Evolutionary conservation across 2,888 invertebrate species (phyloP).

Genomic region (Drosophila eohydei): DNA sequence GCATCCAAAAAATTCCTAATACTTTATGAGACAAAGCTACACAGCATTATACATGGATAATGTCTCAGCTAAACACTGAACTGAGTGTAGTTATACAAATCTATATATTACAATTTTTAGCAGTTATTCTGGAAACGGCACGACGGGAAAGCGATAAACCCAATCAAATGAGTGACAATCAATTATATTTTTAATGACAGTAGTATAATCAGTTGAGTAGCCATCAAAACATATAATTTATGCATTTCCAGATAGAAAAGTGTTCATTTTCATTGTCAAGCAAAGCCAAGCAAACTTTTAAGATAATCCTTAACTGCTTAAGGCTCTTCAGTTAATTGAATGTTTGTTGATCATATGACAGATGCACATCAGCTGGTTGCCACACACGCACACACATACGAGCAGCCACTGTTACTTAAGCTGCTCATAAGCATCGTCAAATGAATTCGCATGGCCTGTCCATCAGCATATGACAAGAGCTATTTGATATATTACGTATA

Average conservation of each 20-base stretch:
- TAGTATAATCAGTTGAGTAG: neutral
- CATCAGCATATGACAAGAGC: slow-evolving; percentile 33
- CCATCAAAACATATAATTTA: neutral
- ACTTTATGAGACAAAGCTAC: no score
- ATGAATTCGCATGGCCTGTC: slow-evolving; percentile 46
- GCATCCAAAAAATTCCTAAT: no score
- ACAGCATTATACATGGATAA: no score
- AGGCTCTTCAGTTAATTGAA: neutral
- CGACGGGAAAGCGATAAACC: neutral
- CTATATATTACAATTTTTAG: neutral
- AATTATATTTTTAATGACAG: neutral
- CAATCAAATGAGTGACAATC: neutral
- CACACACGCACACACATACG: slow-evolving; percentile 5
- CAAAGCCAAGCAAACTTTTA: neutral
- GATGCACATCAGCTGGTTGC: neutral
- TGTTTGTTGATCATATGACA: slow-evolving; percentile 1
- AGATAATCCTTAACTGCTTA: slow-evolving; percentile 2
- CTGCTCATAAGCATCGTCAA: slow-evolving; percentile 30
- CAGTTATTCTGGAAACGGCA: no score
- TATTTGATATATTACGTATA: slow-evolving; percentile 62
- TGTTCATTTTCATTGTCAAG: neutral
- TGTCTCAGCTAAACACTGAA: no score
- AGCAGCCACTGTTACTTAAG: slow-evolving; percentile 3
- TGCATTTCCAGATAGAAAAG: neutral
- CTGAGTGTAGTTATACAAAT: neutral